Evolutionary conservation across 1,140 invertebrate species (phyloP).

Genomic region (Rhopalosiphum maidis): DNA sequence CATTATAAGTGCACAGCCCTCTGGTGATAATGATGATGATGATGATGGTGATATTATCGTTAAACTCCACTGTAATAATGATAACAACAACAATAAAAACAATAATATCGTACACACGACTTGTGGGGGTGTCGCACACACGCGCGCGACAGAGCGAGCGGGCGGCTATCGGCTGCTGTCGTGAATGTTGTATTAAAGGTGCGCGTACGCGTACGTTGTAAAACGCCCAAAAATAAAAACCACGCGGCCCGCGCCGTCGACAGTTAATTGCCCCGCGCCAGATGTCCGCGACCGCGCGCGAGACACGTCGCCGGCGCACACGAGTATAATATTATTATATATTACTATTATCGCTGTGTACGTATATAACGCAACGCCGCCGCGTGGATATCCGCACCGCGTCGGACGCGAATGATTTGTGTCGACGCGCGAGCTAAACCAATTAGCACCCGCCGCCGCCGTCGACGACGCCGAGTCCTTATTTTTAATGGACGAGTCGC

Average conservation of each 20-base stretch:
- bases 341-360: too few species aligned
- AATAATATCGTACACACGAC: too few species aligned
- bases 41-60: too few species aligned
- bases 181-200: neutral
- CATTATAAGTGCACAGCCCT: too few species aligned
- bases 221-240: conserved; percentile 31
- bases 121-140: too few species aligned
- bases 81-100: too few species aligned
- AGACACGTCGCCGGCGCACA: neutral
- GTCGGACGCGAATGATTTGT: conserved; percentile 47
- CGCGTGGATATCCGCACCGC: neutral
- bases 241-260: neutral
- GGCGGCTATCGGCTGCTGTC: neutral
- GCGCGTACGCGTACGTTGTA: neutral
- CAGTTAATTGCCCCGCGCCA: neutral
- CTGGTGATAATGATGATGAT: too few species aligned
- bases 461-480: neutral
- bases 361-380: neutral
- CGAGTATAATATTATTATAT: neutral
- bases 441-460: neutral
- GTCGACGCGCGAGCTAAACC: conserved; percentile 35
- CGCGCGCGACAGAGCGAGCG: neutral
- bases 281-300: neutral
- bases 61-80: too few species aligned
- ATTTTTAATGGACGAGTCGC: conserved; percentile 11